Base-by-base conservation (phyloP, 2,113 vertebrate species). In the Pycnonotus jocosus region DNA sequence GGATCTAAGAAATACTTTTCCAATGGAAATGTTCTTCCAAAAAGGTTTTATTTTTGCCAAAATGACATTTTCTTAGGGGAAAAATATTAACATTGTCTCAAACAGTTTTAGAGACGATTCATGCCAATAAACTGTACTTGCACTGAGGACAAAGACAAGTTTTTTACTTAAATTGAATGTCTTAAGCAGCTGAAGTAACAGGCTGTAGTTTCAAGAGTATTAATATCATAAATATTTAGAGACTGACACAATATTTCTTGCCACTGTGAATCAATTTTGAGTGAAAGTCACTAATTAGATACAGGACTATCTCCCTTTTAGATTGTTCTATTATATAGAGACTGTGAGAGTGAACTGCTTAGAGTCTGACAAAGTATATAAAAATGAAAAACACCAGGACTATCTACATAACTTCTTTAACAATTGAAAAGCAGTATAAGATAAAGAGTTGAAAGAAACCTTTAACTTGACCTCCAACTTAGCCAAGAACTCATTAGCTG, bases 401-500 rank as follows among this genome's bases (percentile, higher is more conserved):
- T 30, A 88, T 61, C 71, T 80, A 72, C 10, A 28, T 10, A 31
- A 64, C 62, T 83, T 77, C 65, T 87, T 90, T 82, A 96, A 86
- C 76, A 83, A 81, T n/a, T 88, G 60, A 56, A 89, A 81, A 78
- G 42, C 15, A 44, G 35, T 73, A 45, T 54, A 78, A 96, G 91
- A 97, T 85, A 96, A 88, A 71, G 70, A 70, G 18, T 66, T 95
- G 84, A 78, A 88, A 94, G 85, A 40, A 62, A 48, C 42, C 42
- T 61, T 90, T 57, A 72, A 57, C 20, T 65, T 50, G 42, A 62
- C 9, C 23, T 81, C n/a, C 54, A 33, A 64, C 22, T 78, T 94
- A 95, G 92, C 95, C 95, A 97, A 93, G 58, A 96, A 73, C 77
- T 97, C 96, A 97, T 96, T 97, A 97, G 73, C 56, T 60, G 30